Evolutionary conservation across 2,113 vertebrate genomes (phyloP), one percentile per base, ranked within the genome.

Genomic region (Hypomesus transpacificus): DNA sequence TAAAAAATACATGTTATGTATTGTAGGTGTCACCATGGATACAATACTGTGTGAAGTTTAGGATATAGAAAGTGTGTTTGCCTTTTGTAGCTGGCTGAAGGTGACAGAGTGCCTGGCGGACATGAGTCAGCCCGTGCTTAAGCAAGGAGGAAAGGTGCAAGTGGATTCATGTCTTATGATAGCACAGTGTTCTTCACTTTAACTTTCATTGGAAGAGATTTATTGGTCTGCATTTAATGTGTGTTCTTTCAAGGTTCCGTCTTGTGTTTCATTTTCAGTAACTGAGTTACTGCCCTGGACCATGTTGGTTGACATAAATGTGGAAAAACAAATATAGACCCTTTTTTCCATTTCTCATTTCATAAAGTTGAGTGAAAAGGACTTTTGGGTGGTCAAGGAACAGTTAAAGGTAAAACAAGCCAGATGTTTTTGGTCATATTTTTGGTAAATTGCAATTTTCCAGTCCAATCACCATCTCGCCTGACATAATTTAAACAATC

Each of bases 321-420:
- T 3, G 31, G 1, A 34, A 17, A n/a, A 54, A n/a, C 18, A 53
- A 13, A 53, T 31, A n/a, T 3, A 4, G 13, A 20, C n/a, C 18
- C n/a, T 80, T 76, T 20, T 52, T 50, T 79, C 34, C 7, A 76
- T 71, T 62, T 80, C 79, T 72, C 22, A 60, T 22, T 22, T 14
- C 22, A 20, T 14, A 22, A 84, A 95, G 94, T 90, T 95, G 66
- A 93, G 93, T 75, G 93, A 94, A 80, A 95, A 94, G 75, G 94
- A 95, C 68, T 90, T 93, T 26, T 93, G 94, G 85, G 82, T 93
- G 85, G 94, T 95, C 81, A 95, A 95, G 83, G 94, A 94, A 17
- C 90, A 93, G 8, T 94, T 94, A 73, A 95, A 95, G 93, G 94
- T 62, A 62, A 62, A 26, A 18, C 14, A 17, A 62, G 60, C 22